Evolutionary conservation across 2,888 invertebrate genomes (phyloP), one percentile per base, ranked within the genome.

Genomic region (Tupiocoris notatus): DNA sequence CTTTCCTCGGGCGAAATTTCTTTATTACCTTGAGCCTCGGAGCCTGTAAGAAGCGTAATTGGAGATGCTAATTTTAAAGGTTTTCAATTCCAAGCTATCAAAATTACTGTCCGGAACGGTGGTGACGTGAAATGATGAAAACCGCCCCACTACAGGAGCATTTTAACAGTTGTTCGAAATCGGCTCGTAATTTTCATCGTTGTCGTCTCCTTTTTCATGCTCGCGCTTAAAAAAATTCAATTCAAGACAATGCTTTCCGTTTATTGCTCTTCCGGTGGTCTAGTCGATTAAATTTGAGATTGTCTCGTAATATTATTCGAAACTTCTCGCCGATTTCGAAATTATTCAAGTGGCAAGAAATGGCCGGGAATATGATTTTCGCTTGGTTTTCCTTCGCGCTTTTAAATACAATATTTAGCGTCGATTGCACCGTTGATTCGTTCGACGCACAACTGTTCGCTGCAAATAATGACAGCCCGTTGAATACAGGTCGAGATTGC

Each of bases 401-500:
- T 20, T 20, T 59, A 59, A 59, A 9, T n/a, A 2, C 59, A 59
- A 59, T 59, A n/a, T 59, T 59, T 9, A n/a, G 6, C 70, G 61
- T 70, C 17, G 25, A 39, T 20, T 58, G 70, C 24, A 23, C 70
- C 7, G 25, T 70, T 25, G 70, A 70, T 23, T 70, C 70, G n/a
- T 70, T 70, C 1, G 70, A 70, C 23, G 23, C 54, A 18, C 61
- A 23, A 20, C 58, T 59, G 12, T 70, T 73, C 39, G 39, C 56
- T 56, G 22, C 62, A 7, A 3, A 3, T 1, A 54, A 9, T 2
- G 73, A 64, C n/a, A 54, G 57, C 9, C 73, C 73, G 21, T 18
- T 73, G 21, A 73, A 39, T 17, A 20, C 54, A 16, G 73, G 73
- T 16, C 17, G 64, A 3, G 73, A 73, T 24, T 73, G 73, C 23